These are phyloP conservation scores for Hemibagrus wyckioides DNA, from an alignment of 2,113 vertebrate genomes.

Conservation along the genomic window DNA sequence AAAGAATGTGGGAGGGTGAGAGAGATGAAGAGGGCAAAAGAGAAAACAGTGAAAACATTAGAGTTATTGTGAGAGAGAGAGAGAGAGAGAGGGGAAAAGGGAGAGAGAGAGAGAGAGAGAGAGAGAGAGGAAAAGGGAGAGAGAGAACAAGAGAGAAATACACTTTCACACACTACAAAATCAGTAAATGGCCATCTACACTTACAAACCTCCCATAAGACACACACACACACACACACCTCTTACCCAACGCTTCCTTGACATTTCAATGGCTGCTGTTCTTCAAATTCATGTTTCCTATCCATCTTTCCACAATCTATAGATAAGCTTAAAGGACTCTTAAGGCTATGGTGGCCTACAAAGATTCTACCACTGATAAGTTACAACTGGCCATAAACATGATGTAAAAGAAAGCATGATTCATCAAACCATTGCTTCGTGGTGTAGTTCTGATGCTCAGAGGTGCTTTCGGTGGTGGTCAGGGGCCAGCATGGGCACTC, in stretches of 20 bases:
- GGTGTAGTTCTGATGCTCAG: too few relatives aligned
- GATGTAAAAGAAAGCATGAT: too few relatives aligned
- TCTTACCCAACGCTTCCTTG: background rate
- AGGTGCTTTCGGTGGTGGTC: too few relatives aligned
- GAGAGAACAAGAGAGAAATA: too few relatives aligned
- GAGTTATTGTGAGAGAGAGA: too few relatives aligned
- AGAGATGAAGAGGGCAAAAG: background rate
- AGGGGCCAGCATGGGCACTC: too few relatives aligned
- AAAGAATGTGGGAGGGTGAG: background rate
- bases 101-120: slow-evolving; percentile 46
- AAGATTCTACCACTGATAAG: background rate
- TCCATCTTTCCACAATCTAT: background rate
- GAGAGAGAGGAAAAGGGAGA: slow-evolving; percentile 1
- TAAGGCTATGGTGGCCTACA: background rate
- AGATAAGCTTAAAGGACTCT: background rate
- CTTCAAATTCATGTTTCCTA: background rate
- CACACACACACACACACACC: background rate
- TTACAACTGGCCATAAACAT: too few relatives aligned
- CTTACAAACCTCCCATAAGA: slow-evolving; percentile 12
- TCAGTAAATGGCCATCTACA: background rate
- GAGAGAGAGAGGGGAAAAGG: slow-evolving; percentile 15
- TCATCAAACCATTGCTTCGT: too few relatives aligned
- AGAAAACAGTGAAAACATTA: background rate
- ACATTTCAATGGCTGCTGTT: background rate
- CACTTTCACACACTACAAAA: background rate